phyloP scores from a whole-genome alignment of 2,888 invertebrate species.

The Bimastos eiseni region DNA sequence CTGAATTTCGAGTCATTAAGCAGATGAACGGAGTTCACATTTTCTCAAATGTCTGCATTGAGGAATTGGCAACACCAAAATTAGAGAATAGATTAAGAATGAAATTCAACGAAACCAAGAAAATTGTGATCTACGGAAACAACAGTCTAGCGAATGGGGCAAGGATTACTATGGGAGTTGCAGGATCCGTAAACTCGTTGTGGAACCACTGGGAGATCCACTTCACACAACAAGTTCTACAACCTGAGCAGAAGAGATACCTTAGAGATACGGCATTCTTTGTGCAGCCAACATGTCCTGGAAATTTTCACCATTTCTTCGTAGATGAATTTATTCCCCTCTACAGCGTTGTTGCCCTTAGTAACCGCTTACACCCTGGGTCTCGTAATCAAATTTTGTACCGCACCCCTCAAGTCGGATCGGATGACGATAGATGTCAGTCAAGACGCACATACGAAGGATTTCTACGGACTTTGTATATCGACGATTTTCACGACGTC shows the following conservation, averaged over 20 bases:
- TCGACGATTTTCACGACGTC: conserved; percentile 28
- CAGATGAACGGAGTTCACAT: conserved; percentile 20
- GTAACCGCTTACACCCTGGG: conserved; percentile 21
- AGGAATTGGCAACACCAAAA: conserved; percentile 1
- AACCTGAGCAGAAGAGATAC: not conserved
- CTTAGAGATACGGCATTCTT: conserved; percentile 29
- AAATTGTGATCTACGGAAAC: conserved; percentile 34
- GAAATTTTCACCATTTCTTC: conserved; percentile 37
- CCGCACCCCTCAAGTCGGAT: conserved; percentile 16
- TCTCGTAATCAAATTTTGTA: conserved; percentile 27
- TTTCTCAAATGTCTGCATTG: conserved; percentile 33
- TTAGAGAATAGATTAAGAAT: not conserved
- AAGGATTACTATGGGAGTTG: not conserved
- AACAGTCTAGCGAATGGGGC: not conserved
- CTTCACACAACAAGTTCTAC: conserved; percentile 16
- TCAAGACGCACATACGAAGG: conserved; percentile 24
- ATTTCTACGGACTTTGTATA: conserved; percentile 24
- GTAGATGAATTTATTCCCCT: conserved; percentile 32
- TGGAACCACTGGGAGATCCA: conserved; percentile 29
- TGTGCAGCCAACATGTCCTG: conserved; percentile 31
- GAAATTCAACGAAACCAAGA: conserved; percentile 28
- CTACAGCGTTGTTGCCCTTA: not conserved
- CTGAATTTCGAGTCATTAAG: not conserved
- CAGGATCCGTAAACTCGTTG: conserved; percentile 25
- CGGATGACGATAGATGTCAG: not conserved